These are phyloP conservation scores for Rhodinocichla rosea DNA, from an alignment of 2,113 vertebrate genomes.

Conservation along the genomic window DNA sequence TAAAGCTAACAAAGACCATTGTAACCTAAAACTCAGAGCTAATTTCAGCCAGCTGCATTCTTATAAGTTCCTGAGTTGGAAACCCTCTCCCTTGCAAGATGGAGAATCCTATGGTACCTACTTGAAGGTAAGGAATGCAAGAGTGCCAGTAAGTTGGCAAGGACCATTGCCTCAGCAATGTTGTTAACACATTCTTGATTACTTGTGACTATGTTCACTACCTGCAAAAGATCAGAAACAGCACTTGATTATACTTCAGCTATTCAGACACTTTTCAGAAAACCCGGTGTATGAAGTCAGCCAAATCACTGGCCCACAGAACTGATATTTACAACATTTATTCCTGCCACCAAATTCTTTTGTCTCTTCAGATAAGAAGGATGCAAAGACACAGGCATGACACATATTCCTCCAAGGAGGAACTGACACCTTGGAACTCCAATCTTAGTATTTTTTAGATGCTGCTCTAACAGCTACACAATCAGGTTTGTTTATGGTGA, in stretches of 20 bases:
- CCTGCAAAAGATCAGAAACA: constrained; percentile 75
- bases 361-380: background rate
- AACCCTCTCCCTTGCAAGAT: background rate
- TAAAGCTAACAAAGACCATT: background rate
- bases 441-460: background rate
- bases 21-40: background rate
- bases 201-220: constrained; percentile 96
- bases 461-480: background rate
- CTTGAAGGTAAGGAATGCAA: constrained; percentile 96
- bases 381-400: background rate
- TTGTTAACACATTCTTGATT: constrained; percentile 98
- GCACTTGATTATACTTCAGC: background rate
- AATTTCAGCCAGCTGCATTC: background rate
- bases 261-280: background rate
- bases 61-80: background rate
- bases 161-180: constrained; percentile 93
- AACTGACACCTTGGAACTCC: background rate
- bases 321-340: background rate
- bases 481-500: background rate
- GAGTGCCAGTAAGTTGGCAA: constrained; percentile 91
- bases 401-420: background rate
- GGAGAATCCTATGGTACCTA: constrained; percentile 64
- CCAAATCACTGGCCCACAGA: background rate
- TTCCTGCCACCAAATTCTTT: background rate
- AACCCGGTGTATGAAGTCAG: background rate